Base-by-base conservation (phyloP, 2,113 vertebrate genomes). In the Edolisoma coerulescens region DNA sequence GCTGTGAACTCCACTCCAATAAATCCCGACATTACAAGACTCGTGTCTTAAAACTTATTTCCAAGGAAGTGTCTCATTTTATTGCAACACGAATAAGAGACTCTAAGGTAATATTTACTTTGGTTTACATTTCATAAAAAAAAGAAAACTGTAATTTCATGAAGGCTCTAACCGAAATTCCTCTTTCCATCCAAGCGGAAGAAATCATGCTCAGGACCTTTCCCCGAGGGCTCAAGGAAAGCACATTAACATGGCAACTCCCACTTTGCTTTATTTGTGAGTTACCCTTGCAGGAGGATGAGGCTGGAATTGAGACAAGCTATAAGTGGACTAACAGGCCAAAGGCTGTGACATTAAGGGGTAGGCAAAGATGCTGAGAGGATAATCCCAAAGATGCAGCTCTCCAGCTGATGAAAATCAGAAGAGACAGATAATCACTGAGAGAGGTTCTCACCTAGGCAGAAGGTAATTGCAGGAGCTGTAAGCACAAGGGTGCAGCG, bases 171-270 rank as follows among this genome's bases (percentile, higher is more conserved):
- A 47, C 54, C 95, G 94, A 95, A 92, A 97, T 92, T 68, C 65
- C 69, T 80, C 77, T 84, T 95, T 86, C 87, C 85, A 93, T 94
- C 92, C 92, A 84, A 88, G 90, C n/a, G 47, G 93, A 96, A 96
- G 94, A 94, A 96, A 92, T 74, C 76, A 16, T 26, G 80, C 67
- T 89, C 80, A 86, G 92, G 82, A 68, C 79, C 71, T 94, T 88
- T 94, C 94, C 92, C 95, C 6, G 37, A 92, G 92, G 93, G 91
- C 89, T 89, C 2, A 13, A 85, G 86, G 87, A 91, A 89, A 95
- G 83, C 90, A 81, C 89, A 88, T 93, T 91, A 93, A 87, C 84
- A 73, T 94, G 95, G 89, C 84, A 97, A 93, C 94, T 94, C 95
- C 93, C 89, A 61, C 93, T 95, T 75, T 0, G 9, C 69, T 94